Base-by-base conservation (phyloP, 2,888 invertebrate species). In the Galeruca laticollis region DNA sequence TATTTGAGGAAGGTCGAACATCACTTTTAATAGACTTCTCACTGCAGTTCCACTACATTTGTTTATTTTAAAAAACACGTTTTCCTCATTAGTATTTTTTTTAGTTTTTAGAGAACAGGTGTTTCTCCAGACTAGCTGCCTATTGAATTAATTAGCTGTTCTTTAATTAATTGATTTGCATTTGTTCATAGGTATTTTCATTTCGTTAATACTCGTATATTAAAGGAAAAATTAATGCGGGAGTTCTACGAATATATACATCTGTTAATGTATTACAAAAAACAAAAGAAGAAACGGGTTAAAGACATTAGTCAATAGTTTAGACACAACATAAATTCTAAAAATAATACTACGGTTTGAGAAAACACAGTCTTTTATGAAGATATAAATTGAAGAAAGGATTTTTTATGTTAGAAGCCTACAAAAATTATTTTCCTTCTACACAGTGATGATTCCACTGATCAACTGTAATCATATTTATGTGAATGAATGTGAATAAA, bases 111-210 rank as follows among this genome's bases (percentile, higher is more conserved):
- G 57, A 21, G 35, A 65, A 57, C 65, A 65, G 65, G 65, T 65
- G 65, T 65, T 65, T 65, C 65, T 65, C 20, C 33, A 65, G 18
- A 57, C 47, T 31, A 47, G 47, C 54, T 15, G 54, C 26, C 63
- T 64, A 64, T 49, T 65, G 65, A 65, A 65, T 65, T 65, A 57
- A 65, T 65, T 31, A 65, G 57, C 47, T 59, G 57, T 57, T 65
- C 20, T 37, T 20, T 59, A 65, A 57, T 43, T 59, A 33, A 10
- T 57, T 49, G 11, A 65, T 65, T 65, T 65, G 47, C 57, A 65
- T 65, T n/a, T 31, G 47, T 35, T 57, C 56, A 33, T 57, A 57
- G 56, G 8, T 57, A 33, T 9, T 57, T 15, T 52, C 11, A 13
- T 21, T 2, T 21, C 21, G 11, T 4, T 26, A 2, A 26, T 13